Percentiles rank a stretch among this genome's conserved stretches.
phyloP scores from a whole-genome alignment of 92 coral and sea anemone genomes.

The Pocillopora grandis region DNA sequence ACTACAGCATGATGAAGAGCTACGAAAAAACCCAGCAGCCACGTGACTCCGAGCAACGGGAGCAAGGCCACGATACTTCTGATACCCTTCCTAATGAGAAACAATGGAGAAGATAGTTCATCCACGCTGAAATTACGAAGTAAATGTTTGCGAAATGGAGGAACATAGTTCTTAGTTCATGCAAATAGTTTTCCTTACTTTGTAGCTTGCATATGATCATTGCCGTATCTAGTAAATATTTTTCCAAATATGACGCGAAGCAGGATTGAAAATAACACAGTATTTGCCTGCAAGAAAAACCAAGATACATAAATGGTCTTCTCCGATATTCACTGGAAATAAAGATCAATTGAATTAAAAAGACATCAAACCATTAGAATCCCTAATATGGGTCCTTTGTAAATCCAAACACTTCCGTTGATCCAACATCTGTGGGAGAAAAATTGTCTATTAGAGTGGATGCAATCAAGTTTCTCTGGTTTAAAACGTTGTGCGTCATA shows the following conservation, averaged over 20 bases:
- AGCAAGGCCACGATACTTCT: slow-evolving; percentile 36
- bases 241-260: slow-evolving; percentile 23
- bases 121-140: too few species aligned
- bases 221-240: slow-evolving; percentile 11
- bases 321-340: background rate
- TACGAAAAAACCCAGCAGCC: slow-evolving; percentile 40
- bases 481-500: too few species aligned
- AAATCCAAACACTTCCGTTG: slow-evolving; percentile 28
- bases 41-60: slow-evolving; percentile 49
- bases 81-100: slow-evolving; percentile 26
- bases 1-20: slow-evolving; percentile 9
- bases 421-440: slow-evolving; percentile 26
- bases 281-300: background rate
- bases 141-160: background rate
- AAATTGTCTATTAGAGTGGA: too few species aligned
- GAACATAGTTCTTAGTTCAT: background rate
- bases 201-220: background rate
- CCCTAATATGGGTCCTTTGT: slow-evolving; percentile 29
- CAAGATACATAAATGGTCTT: background rate
- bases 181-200: background rate
- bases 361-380: slow-evolving; percentile 4
- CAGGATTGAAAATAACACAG: slow-evolving; percentile 9
- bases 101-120: background rate
- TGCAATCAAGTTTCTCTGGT: too few species aligned
- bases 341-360: background rate